Evolutionary conservation across 2,888 invertebrate species (phyloP), one percentile per base, ranked within the genome.

Genomic region (Athalia circularis): DNA sequence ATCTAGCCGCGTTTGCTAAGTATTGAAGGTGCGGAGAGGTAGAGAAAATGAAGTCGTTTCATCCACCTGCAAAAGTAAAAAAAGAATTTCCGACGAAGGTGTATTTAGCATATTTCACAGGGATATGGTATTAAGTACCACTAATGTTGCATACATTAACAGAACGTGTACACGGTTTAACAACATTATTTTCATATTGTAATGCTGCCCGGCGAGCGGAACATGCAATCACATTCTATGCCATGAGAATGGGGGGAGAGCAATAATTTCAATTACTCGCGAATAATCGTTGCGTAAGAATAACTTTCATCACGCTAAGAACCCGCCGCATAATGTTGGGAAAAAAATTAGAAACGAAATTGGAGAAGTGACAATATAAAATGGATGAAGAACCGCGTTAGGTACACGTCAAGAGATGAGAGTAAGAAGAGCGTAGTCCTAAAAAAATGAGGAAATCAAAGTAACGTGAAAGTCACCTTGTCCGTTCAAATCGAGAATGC

Each of bases 11-110:
- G 29, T 29, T 29, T 29, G 29, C 29, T 29, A 2, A 29, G 29
- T 29, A 45, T 75, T 62, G 48, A 75, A 62, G 15, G 50, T 48
- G 80, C 81, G 85, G 83, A 84, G 80, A 82, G 83, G 83, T 83
- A 79, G 77, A 78, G 80, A 81, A 82, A 83, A 84, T 83, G 81
- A 85, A 83, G 83, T 77, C 83, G 80, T 83, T 85, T 83, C 83
- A 82, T 84, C 83, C 83, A 82, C 82, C 80, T 79, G n/a, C 2
- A 29, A 29, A 2, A 29, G 59, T 48, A 43, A 13, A 82, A 85
- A 80, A 83, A 80, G 81, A 80, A 80, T 81, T 83, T 82, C 82
- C 82, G 82, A 82, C 81, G 79, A 80, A 79, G 75, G 79, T 74
- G 79, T 79, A 77, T 68, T 80, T 77, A 75, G 79, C 80, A 80